phyloP scores from a whole-genome alignment of 1,140 invertebrate species.

The Rhagoletis zephyria region DNA sequence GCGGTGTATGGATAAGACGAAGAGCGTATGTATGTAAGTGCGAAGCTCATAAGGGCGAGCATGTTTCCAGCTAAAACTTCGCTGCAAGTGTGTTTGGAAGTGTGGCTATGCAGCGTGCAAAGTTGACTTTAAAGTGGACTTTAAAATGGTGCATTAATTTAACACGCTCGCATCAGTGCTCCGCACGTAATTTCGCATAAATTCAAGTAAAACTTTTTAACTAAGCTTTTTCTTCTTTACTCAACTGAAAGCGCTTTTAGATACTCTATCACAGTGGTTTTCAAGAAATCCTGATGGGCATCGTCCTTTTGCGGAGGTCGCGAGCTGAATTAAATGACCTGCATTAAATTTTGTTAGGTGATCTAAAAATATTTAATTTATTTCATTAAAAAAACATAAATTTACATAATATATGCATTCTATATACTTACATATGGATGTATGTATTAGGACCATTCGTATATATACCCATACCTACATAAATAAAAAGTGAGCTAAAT shows the following conservation, averaged over 20 bases:
- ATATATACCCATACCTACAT: too few species aligned
- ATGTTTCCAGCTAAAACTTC: not conserved
- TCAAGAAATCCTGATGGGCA: too few species aligned
- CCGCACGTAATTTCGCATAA: conserved; percentile 30
- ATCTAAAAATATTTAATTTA: too few species aligned
- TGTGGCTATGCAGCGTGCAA: conserved; percentile 6
- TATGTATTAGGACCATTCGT: too few species aligned
- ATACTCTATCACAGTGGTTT: not conserved
- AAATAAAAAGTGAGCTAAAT: too few species aligned
- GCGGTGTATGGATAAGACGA: not conserved
- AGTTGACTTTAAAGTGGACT: conserved; percentile 8
- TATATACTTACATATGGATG: too few species aligned
- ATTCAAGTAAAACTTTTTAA: conserved; percentile 16
- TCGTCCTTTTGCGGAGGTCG: too few species aligned
- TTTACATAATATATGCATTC: too few species aligned
- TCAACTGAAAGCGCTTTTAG: not conserved
- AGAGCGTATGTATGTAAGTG: not conserved
- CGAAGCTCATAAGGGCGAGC: not conserved
- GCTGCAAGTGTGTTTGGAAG: not conserved
- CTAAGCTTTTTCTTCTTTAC: not conserved
- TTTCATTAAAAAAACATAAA: too few species aligned
- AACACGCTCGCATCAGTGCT: conserved; percentile 9
- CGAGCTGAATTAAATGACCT: too few species aligned
- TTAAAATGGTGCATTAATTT: conserved; percentile 24
- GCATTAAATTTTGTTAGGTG: too few species aligned